Base-by-base conservation (phyloP, 92 coral and sea anemone genomes). In the Zoanthus solanderi region DNA sequence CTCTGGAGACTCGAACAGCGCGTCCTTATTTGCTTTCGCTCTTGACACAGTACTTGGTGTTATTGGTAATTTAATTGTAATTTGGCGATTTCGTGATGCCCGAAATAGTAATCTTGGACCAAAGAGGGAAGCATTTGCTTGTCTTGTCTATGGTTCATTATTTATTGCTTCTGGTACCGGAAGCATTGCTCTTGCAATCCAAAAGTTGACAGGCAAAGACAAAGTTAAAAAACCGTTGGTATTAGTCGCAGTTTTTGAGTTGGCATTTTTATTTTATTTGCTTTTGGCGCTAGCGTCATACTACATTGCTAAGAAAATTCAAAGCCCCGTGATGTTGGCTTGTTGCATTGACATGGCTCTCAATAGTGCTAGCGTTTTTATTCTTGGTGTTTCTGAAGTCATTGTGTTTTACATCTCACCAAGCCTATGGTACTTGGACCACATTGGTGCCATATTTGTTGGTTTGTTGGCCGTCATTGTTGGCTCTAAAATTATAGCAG, bases 1-100 rank as follows among this genome's bases (percentile, higher is more conserved):
- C n/a, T 81, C 76, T 45, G 74, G 15, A 5, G 63, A 81, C 15
- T 47, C 30, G 23, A 57, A 81, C 16, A 81, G 85, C 23, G 10
- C 85, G 5, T 66, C 85, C 16, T 47, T 47, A 44, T 66, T 81
- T 65, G 85, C 85, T 12, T 81, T 66, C 16, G 85, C 75, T 2
- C 28, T 81, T 23, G 85, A 81, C 75, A 50, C 75, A 2, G 46
- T 81, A 1, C 75, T 81, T 28, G 85, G 52, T 12, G 15, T 66
- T 6, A 2, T 81, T 60, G 85, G 85, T 15, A 66, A 67, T 29
- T 46, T 66, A 0, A 46, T 81, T 47, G 63, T 81, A 50, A 47
- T 81, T 9, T 81, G 85, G 85, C 54, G 85, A 12, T 81, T 81
- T 75, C 85, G 85, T 28, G 75, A 81, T 50, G 66, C 45, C 1